Conservation (phyloP, 2,797 vertebrate species). For the Rhinogobio ventralis region DNA sequence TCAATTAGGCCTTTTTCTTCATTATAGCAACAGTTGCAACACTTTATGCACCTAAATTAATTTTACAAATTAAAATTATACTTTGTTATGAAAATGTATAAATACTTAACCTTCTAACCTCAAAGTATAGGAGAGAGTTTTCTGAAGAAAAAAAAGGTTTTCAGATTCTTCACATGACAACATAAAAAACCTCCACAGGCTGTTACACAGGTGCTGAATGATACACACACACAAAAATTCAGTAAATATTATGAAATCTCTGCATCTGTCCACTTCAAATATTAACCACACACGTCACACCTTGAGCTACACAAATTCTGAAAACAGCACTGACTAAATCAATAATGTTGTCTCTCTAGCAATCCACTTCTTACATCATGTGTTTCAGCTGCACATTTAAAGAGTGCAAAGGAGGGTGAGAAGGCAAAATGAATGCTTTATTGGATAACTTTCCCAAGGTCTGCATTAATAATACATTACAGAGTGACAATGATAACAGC, state of each 20-base stretch:
- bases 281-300: slow-evolving; percentile 25
- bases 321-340: slow-evolving; percentile 19
- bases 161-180: background rate
- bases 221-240: slow-evolving; percentile 37
- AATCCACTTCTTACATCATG: slow-evolving; percentile 3
- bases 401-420: background rate
- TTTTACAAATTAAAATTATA: background rate
- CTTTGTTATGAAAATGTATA: background rate
- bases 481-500: slow-evolving; percentile 42
- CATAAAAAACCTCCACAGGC: slow-evolving; percentile 2
- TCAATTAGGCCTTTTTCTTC: background rate
- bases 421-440: slow-evolving; percentile 16
- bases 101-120: background rate
- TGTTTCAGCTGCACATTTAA: slow-evolving; percentile 26
- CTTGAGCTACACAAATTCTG: slow-evolving; percentile 22
- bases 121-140: background rate
- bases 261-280: slow-evolving; percentile 39
- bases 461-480: slow-evolving; percentile 26
- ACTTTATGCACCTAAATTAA: background rate
- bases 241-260: slow-evolving; percentile 42
- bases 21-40: background rate
- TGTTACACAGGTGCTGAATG: slow-evolving; percentile 41
- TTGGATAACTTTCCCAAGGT: slow-evolving; percentile 29
- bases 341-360: slow-evolving; percentile 19
- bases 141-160: background rate